Conservation (phyloP, 2,888 invertebrate species). For the Ochlodes sylvanus region DNA sequence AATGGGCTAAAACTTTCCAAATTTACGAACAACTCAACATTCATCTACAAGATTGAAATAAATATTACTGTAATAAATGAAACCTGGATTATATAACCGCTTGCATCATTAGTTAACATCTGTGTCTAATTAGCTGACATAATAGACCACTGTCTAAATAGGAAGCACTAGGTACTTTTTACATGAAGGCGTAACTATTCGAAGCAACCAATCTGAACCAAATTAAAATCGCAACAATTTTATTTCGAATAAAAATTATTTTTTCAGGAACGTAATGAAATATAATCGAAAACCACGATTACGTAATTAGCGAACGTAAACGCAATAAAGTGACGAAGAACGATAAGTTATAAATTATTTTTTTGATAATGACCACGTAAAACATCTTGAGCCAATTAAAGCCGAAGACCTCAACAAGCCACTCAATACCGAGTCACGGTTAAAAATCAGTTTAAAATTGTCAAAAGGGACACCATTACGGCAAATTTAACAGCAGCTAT, state of each 20-base stretch:
- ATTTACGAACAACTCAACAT: conserved; percentile 10
- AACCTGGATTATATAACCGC: conserved; percentile 22
- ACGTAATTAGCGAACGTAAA: not conserved
- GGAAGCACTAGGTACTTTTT: conserved; percentile 22
- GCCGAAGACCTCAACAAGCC: conserved; percentile 7
- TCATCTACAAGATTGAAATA: not conserved
- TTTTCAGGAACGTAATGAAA: conserved; percentile 9
- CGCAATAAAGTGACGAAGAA: conserved; percentile 14
- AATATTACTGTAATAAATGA: not conserved
- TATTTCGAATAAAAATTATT: conserved; percentile 2
- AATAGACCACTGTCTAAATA: conserved; percentile 12
- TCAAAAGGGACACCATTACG: conserved; percentile 67
- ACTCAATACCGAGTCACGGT: conserved; percentile 25
- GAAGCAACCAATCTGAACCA: conserved; percentile 2
- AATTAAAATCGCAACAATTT: conserved; percentile 3
- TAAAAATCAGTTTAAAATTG: conserved; percentile 51
- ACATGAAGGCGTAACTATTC: not conserved
- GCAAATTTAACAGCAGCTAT: conserved; percentile 76
- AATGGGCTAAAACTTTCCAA: conserved; percentile 28
- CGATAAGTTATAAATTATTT: conserved; percentile 31
- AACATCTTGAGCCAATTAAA: conserved; percentile 21
- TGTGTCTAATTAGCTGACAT: conserved; percentile 28
- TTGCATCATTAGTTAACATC: conserved; percentile 32
- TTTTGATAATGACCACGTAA: conserved; percentile 15
- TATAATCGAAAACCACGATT: conserved; percentile 12